These are phyloP conservation scores for Synanthedon formicaeformis DNA, from an alignment of 2,888 invertebrate genomes.

Conservation along the genomic window DNA sequence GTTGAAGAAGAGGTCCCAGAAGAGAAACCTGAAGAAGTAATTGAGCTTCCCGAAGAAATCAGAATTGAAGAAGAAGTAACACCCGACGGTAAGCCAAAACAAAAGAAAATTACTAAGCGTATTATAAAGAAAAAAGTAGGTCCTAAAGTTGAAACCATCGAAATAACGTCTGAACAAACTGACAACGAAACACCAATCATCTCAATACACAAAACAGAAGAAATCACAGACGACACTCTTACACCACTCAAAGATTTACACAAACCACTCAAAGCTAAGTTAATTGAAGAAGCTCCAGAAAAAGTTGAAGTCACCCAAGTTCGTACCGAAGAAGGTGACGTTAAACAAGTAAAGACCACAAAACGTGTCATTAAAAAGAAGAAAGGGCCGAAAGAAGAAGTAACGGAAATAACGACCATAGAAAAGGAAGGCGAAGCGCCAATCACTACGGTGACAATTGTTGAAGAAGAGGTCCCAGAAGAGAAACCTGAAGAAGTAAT, in stretches of 20 bases:
- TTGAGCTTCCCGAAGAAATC: too few species aligned
- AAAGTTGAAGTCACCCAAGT: conserved; percentile 36
- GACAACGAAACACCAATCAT: conserved; percentile 17
- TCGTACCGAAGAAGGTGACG: conserved; percentile 23
- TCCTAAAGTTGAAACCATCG: conserved; percentile 14
- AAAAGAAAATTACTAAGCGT: conserved; percentile 19
- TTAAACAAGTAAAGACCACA: conserved; percentile 17
- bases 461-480: too few species aligned
- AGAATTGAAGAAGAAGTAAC: not conserved
- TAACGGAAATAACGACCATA: too few species aligned
- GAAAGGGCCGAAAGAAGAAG: too few species aligned
- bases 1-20: too few species aligned
- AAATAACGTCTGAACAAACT: conserved; percentile 12
- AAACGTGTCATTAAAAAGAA: conserved; percentile 21
- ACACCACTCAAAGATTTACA: conserved; percentile 21
- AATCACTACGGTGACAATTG: too few species aligned
- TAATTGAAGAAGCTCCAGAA: conserved; percentile 25
- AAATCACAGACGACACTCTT: conserved; percentile 20
- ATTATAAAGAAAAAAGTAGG: conserved; percentile 40
- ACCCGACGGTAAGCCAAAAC: conserved; percentile 15
- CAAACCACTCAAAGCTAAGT: conserved; percentile 15
- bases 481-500: not conserved
- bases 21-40: too few species aligned
- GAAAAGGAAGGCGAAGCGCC: too few species aligned
- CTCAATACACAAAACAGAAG: conserved; percentile 4